Base-by-base conservation (phyloP, 2,113 vertebrate species). In the Corythoichthys haematopterus region DNA sequence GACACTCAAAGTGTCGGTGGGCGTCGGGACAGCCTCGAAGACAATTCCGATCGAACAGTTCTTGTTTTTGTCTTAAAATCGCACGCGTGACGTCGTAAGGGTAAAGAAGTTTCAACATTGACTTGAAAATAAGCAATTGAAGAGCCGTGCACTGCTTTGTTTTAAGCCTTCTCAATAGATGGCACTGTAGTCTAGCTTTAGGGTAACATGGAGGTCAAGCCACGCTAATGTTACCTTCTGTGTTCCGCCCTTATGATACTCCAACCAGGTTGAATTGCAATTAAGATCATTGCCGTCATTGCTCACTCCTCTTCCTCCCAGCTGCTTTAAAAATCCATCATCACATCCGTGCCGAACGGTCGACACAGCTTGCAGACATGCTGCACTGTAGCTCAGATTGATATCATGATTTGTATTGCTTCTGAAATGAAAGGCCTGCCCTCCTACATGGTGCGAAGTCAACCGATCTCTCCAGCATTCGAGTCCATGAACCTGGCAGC, bases 131-230 rank as follows among this genome's bases (percentile, higher is more conserved):
- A 6, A 12, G 11, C 16, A 48, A 28, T 13, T 15, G 61, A 68
- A 53, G 50, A 71, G 40, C 51, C 20, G 28, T 1, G 43, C 58
- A 12, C 28, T 36, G 64, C 66, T 70, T 90, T 88, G 69, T 70
- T 88, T 75, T 78, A 55, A 88, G 87, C 48, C 78, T 87, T 84
- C 91, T 98, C 96, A 94, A 95, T 97, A 98, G 96, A 94, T 96
- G 96, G 96, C 95, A 97, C 94, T 94, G 91, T 92, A 93, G 94
- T 94, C 94, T 94, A 92, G 92, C 89, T 84, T 91, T 91, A 92
- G 90, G 88, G 90, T 91, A 93, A 79, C 86, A 76, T 86, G 63
- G 82, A 87, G 90, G 89, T 92, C 91, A 91, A 88, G 78, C 77
- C 76, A 65, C 61, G 80, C 65, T 78, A 78, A 84, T 80, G 81